Evolutionary conservation across 1,140 invertebrate genomes (phyloP), one percentile per base, ranked within the genome.

Genomic region (Eueides isabella): DNA sequence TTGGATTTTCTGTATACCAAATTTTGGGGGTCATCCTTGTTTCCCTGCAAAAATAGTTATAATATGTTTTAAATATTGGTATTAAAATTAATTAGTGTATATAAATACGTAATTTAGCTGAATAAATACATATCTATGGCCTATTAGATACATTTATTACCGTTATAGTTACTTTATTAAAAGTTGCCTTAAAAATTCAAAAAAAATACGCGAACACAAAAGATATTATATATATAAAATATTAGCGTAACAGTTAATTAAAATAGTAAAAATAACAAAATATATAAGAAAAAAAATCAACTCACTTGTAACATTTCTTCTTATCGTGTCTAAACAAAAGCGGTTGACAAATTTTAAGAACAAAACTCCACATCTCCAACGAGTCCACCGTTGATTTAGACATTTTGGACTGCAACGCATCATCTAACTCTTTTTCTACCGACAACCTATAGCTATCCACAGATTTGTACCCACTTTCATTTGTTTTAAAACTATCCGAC

Each of bases 271-370:
- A 14, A 38, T 14, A 16, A 65, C 16, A 30, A 41, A 31, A 33
- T 26, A 11, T 19, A 61, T 11, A 62, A 41, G 12, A 44, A 64
- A 35, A 19, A 71, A 19, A 29, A 19, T 30, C 1, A 55, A 81
- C 86, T 88, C 69, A 92, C 90, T 82, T 93, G 65, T 89, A 93
- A 74, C 91, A 93, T 75, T 88, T 90, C 55, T 88, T 87, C 66
- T 84, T 91, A 30, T 93, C 91, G 72, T 93, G 91, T 71, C 90
- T 83, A 69, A 93, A 93, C 29, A 93, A 65, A 38, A 93, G 76
- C 1, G 91, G 91, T 71, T 93, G 91, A 74, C 91, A 93, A 9
- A 93, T 91, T 70, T 92, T 92, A 16, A 93, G 61, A 2, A 93
- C 86, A 75, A 92, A 92, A 75, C 83, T 92, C 90, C 91, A 93